These are phyloP conservation scores for Sinelater perroti DNA, from an alignment of 2,888 invertebrate genomes.

Conservation along the genomic window DNA sequence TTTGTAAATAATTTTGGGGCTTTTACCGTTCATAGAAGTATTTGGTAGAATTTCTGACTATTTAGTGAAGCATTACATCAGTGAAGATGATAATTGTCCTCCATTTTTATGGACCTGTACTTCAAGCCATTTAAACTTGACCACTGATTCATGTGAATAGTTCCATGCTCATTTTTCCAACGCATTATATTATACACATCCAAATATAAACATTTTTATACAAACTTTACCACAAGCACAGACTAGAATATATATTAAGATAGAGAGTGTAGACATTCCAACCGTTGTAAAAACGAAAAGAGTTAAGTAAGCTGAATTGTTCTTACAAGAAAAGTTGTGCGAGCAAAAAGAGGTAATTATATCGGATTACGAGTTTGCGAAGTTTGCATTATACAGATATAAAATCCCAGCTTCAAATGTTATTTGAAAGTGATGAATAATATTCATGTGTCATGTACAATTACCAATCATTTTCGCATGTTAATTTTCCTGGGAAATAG, in stretches of 20 bases:
- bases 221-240: neutral
- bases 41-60: neutral
- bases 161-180: too few species aligned
- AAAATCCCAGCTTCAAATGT: neutral
- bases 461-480: too few species aligned
- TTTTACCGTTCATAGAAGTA: neutral
- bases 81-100: neutral
- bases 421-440: neutral
- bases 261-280: neutral
- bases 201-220: neutral
- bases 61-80: neutral
- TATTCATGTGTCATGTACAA: too few species aligned
- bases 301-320: neutral
- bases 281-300: neutral
- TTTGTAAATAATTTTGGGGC: neutral
- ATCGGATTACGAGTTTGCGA: neutral
- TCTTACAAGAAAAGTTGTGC: neutral
- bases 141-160: too few species aligned
- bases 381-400: neutral
- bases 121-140: too few species aligned
- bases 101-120: neutral
- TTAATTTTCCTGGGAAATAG: too few species aligned
- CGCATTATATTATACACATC: too few species aligned
- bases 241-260: neutral
- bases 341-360: neutral